phyloP scores from a whole-genome alignment of 2,888 invertebrate species.

The Timandra comae region DNA sequence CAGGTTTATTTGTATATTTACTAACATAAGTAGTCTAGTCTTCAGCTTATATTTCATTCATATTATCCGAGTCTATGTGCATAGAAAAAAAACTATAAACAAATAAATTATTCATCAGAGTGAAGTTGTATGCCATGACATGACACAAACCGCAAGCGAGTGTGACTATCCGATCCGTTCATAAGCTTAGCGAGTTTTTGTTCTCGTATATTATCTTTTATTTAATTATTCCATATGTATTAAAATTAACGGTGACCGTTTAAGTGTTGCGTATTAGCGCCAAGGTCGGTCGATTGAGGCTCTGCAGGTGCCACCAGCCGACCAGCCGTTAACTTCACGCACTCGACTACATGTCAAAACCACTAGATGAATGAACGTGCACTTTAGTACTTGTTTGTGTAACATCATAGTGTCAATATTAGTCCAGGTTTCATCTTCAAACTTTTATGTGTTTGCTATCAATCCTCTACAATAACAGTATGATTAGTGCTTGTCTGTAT shows the following conservation, averaged over 20 bases:
- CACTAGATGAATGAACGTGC: conserved; percentile 21
- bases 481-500: no score
- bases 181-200: not conserved
- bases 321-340: conserved; percentile 28
- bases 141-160: not conserved
- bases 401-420: no score
- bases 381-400: conserved; percentile 15
- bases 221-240: conserved; percentile 32
- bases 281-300: conserved; percentile 59
- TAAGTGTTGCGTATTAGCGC: conserved; percentile 43
- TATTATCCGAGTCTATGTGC: no score
- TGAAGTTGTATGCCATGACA: not conserved
- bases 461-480: no score
- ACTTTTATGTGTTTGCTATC: no score
- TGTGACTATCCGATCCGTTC: not conserved
- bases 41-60: not conserved
- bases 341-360: conserved; percentile 29
- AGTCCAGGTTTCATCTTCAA: no score
- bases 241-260: conserved; percentile 41
- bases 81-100: not conserved
- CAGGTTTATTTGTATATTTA: no score
- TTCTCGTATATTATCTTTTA: conserved; percentile 14
- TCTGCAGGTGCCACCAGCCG: conserved; percentile 45
- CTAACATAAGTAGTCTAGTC: no score
- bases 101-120: no score